Conservation (phyloP, 2,888 invertebrate species). For the Ectemnius continuus region DNA sequence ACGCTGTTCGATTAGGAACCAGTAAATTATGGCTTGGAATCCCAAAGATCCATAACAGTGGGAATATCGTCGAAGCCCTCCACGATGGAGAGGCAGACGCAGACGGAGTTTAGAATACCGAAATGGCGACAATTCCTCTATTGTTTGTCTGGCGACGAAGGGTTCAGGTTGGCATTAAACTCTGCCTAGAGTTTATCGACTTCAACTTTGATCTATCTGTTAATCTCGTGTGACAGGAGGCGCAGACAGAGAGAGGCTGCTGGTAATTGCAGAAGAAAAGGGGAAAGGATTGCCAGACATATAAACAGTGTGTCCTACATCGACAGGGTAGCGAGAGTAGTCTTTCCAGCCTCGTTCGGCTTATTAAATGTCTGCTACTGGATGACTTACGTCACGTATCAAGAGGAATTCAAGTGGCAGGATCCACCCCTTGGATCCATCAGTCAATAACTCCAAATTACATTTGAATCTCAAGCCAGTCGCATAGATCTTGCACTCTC, state of each 20-base stretch:
- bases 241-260: conserved; percentile 87
- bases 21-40: conserved; percentile 23
- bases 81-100: conserved; percentile 90
- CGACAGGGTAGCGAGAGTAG: conserved; percentile 88
- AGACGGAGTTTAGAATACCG: conserved; percentile 87
- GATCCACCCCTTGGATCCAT: conserved; percentile 78
- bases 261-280: conserved; percentile 71
- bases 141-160: conserved; percentile 88
- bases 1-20: conserved; percentile 32
- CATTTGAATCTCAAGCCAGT: neutral
- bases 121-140: conserved; percentile 89
- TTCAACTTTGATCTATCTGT: no score
- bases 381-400: conserved; percentile 89
- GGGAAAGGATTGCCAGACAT: conserved; percentile 80
- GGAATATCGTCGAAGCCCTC: conserved; percentile 75
- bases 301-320: conserved; percentile 93
- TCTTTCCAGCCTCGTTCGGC: conserved; percentile 92
- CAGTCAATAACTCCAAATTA: conserved; percentile 1
- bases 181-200: neutral
- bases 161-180: conserved; percentile 79
- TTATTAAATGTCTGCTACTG: conserved; percentile 94
- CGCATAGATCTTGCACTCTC: neutral
- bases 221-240: conserved; percentile 76
- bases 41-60: conserved; percentile 45
- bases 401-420: conserved; percentile 87